Percentiles rank a stretch among this genome's conserved stretches.
Evolutionary conservation across 1,140 invertebrate species (phyloP).

Genomic region (Psix sp.): DNA sequence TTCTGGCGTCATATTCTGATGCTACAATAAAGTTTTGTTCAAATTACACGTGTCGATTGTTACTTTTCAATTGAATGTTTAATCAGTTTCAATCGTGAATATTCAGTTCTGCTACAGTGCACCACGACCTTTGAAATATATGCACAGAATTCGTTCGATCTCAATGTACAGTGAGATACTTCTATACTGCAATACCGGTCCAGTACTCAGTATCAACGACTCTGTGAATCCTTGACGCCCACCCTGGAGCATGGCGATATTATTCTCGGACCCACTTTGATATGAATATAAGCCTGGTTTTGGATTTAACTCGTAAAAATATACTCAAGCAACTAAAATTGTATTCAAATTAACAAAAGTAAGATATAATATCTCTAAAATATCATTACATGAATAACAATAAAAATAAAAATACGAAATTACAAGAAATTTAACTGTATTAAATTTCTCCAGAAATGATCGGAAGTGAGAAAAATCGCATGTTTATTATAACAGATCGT

Average conservation of each 20-base stretch:
- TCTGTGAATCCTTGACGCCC: constrained; percentile 65
- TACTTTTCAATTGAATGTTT: constrained; percentile 7
- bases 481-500: constrained; percentile 11
- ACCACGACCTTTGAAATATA: constrained; percentile 25
- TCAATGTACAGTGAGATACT: constrained; percentile 26
- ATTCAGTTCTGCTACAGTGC: constrained; percentile 11
- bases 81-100: constrained; percentile 8
- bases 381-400: no score
- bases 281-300: no score
- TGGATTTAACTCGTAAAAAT: no score
- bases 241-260: constrained; percentile 62
- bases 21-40: background rate
- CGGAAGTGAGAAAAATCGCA: no score
- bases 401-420: constrained; percentile 7
- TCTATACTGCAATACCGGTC: constrained; percentile 66
- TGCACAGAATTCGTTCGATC: constrained; percentile 40
- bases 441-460: background rate
- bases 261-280: no score
- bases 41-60: constrained; percentile 9
- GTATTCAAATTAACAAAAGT: no score
- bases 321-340: no score
- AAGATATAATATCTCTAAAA: no score
- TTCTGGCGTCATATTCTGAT: no score
- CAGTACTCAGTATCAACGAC: constrained; percentile 48
- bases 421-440: background rate